Evolutionary conservation across 2,888 invertebrate species (phyloP).

Genomic region (Drosophila fulvimacula): DNA sequence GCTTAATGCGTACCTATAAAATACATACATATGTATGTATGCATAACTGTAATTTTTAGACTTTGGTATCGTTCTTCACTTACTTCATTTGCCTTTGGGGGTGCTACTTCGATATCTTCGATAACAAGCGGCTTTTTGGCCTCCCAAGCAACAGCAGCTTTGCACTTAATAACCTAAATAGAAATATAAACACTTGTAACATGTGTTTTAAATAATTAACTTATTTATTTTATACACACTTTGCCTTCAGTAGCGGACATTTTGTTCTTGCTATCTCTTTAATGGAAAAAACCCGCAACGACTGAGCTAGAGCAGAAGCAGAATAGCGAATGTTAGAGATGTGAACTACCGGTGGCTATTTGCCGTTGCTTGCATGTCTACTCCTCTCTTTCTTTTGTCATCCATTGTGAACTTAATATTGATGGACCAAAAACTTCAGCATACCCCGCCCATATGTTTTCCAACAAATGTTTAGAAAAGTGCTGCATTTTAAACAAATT

Average conservation of each 20-base stretch:
- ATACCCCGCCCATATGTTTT: too few species aligned
- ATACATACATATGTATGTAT: not conserved
- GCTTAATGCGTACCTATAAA: slow-evolving; percentile 87
- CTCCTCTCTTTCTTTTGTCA: slow-evolving; percentile 20
- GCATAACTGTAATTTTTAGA: not conserved
- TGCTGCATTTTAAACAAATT: not conserved
- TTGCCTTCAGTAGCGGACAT: slow-evolving; percentile 77
- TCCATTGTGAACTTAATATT: slow-evolving; percentile 19
- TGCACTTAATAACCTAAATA: slow-evolving; percentile 92
- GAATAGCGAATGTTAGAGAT: slow-evolving; percentile 29
- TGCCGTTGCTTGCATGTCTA: not conserved
- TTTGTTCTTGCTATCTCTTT: slow-evolving; percentile 17
- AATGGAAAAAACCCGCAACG: slow-evolving; percentile 30
- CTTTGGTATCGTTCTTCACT: slow-evolving; percentile 14
- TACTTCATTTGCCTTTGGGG: slow-evolving; percentile 97
- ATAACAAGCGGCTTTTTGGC: slow-evolving; percentile 94
- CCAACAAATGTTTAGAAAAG: not conserved
- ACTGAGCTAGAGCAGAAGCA: slow-evolving; percentile 16
- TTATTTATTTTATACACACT: slow-evolving; percentile 48
- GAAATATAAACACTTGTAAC: slow-evolving; percentile 1
- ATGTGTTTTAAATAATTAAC: slow-evolving; percentile 11
- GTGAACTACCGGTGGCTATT: slow-evolving; percentile 8
- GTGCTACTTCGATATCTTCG: slow-evolving; percentile 96
- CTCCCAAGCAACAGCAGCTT: slow-evolving; percentile 98
- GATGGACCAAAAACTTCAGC: not conserved